Evolutionary conservation across 2,888 invertebrate species (phyloP), one percentile per base, ranked within the genome.

Genomic region (Mystacides longicornis): DNA sequence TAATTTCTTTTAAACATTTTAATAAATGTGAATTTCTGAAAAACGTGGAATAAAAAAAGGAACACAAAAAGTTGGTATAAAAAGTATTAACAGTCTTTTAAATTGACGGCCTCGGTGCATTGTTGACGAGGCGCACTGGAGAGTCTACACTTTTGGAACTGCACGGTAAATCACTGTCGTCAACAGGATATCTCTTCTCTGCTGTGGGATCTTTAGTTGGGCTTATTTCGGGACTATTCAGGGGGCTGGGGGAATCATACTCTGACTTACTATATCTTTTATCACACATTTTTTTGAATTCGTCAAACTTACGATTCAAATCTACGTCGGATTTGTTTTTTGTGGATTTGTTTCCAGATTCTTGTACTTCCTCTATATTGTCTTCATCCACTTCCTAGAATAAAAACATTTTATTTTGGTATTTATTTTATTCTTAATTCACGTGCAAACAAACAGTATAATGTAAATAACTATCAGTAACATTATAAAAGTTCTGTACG

Each of bases 301-400:
- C 78, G 56, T 78, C 79, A 63, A 81, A 81, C 67, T 78, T 77
- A 54, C 74, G 71, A 62, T 78, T 77, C 31, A 80, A 69, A 60
- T 72, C 73, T 50, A 75, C 66, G 66, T 79, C 79, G 1, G 78
- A 74, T 63, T 78, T 71, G 62, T 79, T 77, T 7, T 73, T 75
- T 16, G 63, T 67, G 33, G 67, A 66, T 22, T 67, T 61, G 51
- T 68, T 65, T 3, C 64, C 50, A 57, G 56, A 55, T 23, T 59
- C 61, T 2, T 54, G 51, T n/a, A 58, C 64, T 33, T 75, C 76
- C 46, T 78, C 77, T 11, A 75, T 70, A 62, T 77, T 80, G 42
- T 84, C 84, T 66, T 85, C 86, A 64, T 85, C 85, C 18, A 86
- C 85, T 71, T 86, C 86, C 80, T 85, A 72, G 23, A 69, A 70